Evolutionary conservation across 2,113 vertebrate species (phyloP).

Genomic region (Falco punctatus): DNA sequence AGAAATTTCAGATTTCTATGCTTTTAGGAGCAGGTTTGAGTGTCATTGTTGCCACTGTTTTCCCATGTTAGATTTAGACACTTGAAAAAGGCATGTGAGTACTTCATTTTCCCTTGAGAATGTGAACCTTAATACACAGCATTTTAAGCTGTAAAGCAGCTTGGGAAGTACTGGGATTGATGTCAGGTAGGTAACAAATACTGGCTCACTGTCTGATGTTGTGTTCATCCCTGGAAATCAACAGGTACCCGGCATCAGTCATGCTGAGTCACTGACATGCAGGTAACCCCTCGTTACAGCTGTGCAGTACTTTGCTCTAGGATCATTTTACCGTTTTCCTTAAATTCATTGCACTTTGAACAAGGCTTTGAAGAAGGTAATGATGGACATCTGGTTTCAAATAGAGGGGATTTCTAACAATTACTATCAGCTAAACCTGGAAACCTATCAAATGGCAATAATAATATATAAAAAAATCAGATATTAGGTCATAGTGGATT

Average conservation of each 20-base stretch:
- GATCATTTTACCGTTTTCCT: neutral
- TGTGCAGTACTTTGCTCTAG: neutral
- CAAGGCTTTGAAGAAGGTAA: neutral
- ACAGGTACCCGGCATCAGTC: neutral
- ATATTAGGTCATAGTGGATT: neutral
- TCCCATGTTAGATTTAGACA: neutral
- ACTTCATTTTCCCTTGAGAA: neutral
- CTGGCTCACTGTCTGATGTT: neutral
- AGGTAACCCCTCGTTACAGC: accelerated
- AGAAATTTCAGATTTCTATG: neutral
- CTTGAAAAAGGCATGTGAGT: neutral
- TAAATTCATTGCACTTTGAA: neutral
- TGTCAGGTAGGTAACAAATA: neutral
- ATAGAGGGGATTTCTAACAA: neutral
- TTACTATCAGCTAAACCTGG: neutral
- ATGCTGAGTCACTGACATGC: accelerated
- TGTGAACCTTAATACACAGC: neutral
- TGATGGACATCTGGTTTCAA: neutral
- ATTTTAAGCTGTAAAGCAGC: neutral
- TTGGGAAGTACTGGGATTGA: neutral
- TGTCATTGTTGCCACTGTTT: neutral
- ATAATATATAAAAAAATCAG: neutral
- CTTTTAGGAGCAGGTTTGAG: neutral
- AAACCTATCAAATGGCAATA: neutral
- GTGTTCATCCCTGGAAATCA: neutral